Percentiles rank a stretch among this genome's conserved stretches.
These are phyloP conservation scores for Oscheius sp. DNA, from an alignment of 2,888 invertebrate genomes.

Conservation along the genomic window DNA sequence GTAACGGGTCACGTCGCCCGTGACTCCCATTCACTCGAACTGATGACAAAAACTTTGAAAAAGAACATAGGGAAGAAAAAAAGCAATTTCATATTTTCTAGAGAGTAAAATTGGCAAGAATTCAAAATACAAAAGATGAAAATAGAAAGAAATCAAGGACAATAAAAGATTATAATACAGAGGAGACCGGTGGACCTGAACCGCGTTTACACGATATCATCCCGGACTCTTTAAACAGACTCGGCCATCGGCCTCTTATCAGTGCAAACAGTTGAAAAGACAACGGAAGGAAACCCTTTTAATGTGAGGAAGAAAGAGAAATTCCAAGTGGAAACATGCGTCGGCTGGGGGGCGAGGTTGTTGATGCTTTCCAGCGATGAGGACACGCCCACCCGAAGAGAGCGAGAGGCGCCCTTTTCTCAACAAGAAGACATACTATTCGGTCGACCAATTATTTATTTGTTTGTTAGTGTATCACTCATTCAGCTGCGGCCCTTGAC, in stretches of 20 bases:
- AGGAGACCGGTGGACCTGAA: not conserved
- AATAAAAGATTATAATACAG: not conserved
- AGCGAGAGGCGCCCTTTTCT: not conserved
- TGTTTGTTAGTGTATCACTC: no score
- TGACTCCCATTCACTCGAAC: constrained; percentile 22
- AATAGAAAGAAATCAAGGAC: not conserved
- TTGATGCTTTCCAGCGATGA: constrained; percentile 9
- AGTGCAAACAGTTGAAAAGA: constrained; percentile 31
- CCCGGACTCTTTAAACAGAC: constrained; percentile 27
- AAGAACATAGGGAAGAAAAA: not conserved
- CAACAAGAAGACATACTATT: no score
- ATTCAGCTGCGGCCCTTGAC: constrained; percentile 26
- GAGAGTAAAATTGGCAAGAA: not conserved
- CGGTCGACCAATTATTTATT: no score
- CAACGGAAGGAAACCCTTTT: not conserved
- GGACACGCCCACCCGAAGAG: constrained; percentile 8
- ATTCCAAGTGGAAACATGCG: not conserved
- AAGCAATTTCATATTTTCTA: not conserved
- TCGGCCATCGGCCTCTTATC: constrained; percentile 21
- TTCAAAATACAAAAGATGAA: not conserved
- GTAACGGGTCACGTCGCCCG: constrained; percentile 42
- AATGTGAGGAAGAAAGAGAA: not conserved
- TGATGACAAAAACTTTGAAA: not conserved
- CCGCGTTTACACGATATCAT: not conserved
- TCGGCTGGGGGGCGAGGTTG: not conserved